Evolutionary conservation across 1,140 invertebrate genomes (phyloP).

Genomic region (Saccostrea echinata): DNA sequence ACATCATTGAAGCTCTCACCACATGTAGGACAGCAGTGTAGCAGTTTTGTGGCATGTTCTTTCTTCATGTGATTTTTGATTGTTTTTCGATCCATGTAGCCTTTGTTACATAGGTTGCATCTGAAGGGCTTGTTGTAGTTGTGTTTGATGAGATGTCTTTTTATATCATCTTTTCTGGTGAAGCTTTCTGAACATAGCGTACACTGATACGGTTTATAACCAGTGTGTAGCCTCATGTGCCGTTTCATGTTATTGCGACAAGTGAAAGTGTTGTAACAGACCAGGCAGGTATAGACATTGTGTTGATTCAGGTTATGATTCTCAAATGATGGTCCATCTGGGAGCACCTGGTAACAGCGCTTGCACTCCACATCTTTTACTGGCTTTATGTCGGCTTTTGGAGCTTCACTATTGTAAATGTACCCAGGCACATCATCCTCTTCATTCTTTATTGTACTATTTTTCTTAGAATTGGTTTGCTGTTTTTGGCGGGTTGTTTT

Average conservation of each 20-base stretch:
- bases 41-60: constrained; percentile 66
- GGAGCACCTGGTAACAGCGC: constrained; percentile 60
- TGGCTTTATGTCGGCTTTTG: background rate
- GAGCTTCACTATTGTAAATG: constrained; percentile 27
- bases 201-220: constrained; percentile 80
- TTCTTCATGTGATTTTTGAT: constrained; percentile 71
- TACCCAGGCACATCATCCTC: constrained; percentile 15
- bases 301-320: constrained; percentile 68
- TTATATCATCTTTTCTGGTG: constrained; percentile 84
- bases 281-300: constrained; percentile 66
- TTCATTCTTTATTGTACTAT: background rate
- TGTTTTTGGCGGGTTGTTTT: background rate
- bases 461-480: background rate
- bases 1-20: constrained; percentile 69
- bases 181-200: constrained; percentile 87
- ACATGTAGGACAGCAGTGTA: constrained; percentile 71
- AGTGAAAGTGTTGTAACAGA: constrained; percentile 71
- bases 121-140: constrained; percentile 70
- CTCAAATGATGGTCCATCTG: constrained; percentile 62
- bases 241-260: constrained; percentile 87
- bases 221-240: constrained; percentile 85
- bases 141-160: constrained; percentile 84
- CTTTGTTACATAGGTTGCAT: constrained; percentile 68
- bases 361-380: constrained; percentile 65
- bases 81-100: constrained; percentile 71